Percentiles rank a stretch among this genome's conserved stretches.
Conservation (phyloP, 2,888 invertebrate species). For the Ptychoptera albimana region DNA sequence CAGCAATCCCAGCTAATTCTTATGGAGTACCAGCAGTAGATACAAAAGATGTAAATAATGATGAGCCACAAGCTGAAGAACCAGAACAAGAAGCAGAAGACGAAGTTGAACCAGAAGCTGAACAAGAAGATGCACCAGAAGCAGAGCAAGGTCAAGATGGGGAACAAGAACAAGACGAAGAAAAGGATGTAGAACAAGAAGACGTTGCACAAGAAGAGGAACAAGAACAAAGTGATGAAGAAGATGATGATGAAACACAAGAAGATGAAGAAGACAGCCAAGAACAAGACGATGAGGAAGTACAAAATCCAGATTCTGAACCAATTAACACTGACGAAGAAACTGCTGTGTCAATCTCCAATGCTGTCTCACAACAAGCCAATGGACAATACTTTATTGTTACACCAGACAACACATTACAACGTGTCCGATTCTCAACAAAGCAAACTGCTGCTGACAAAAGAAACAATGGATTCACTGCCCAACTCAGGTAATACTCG, state of each 20-base stretch:
- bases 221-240: conserved; percentile 5
- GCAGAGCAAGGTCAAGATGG: conserved; percentile 3
- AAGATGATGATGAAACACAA: conserved; percentile 3
- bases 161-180: conserved; percentile 9
- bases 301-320: background rate
- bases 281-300: background rate
- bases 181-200: conserved; percentile 5
- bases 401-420: conserved; percentile 25
- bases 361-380: conserved; percentile 14
- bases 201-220: conserved; percentile 11
- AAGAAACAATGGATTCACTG: conserved; percentile 23
- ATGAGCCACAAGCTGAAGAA: background rate
- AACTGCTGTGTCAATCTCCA: conserved; percentile 10
- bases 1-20: background rate
- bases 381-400: conserved; percentile 29
- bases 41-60: background rate
- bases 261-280: conserved; percentile 2
- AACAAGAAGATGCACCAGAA: background rate
- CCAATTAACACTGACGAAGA: conserved; percentile 3
- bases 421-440: conserved; percentile 25
- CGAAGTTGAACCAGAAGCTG: background rate
- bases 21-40: background rate
- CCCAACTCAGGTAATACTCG: conserved; percentile 22
- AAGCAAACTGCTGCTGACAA: conserved; percentile 20
- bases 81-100: background rate